A percentile compares a stretch with the other conserved stretches of the same genome.
These are phyloP conservation scores for Rhodinocichla rosea DNA, from an alignment of 2,113 vertebrate genomes.

Conservation along the genomic window DNA sequence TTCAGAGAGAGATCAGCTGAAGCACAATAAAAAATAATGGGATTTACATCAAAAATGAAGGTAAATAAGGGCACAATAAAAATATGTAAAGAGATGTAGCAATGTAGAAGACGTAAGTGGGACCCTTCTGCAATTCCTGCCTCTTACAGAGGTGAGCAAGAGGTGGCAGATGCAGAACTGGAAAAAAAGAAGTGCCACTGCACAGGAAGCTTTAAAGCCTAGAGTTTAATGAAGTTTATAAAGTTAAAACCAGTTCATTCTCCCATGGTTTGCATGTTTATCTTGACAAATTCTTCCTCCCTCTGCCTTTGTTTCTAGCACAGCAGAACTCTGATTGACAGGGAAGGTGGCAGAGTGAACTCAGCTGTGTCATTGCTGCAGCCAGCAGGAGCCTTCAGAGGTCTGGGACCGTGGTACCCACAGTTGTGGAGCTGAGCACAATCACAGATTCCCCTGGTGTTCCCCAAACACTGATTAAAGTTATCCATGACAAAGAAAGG, in stretches of 20 bases:
- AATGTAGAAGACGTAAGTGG: neutral
- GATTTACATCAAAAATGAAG: neutral
- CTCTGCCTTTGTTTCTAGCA: neutral
- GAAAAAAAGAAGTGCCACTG: neutral
- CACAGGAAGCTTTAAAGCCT: accelerated
- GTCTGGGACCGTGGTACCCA: neutral
- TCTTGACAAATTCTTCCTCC: neutral
- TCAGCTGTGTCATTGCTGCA: neutral
- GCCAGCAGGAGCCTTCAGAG: neutral
- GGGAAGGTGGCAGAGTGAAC: neutral
- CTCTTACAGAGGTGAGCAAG: neutral
- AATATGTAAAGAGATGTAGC: neutral
- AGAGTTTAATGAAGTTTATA: neutral
- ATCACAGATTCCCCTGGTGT: neutral
- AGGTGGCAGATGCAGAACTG: neutral
- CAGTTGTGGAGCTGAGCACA: neutral
- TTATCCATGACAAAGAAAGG: neutral
- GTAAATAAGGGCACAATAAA: neutral
- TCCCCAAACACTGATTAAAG: slow-evolving; percentile 32
- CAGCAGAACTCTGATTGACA: neutral
- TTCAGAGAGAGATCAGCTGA: neutral
- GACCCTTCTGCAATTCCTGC: neutral
- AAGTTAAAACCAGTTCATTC: neutral
- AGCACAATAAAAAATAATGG: neutral
- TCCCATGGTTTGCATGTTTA: neutral